A percentile compares a stretch with the other conserved stretches of the same genome.
These are phyloP conservation scores for Squalus acanthias DNA, from an alignment of 2,797 vertebrate species.

Conservation along the genomic window DNA sequence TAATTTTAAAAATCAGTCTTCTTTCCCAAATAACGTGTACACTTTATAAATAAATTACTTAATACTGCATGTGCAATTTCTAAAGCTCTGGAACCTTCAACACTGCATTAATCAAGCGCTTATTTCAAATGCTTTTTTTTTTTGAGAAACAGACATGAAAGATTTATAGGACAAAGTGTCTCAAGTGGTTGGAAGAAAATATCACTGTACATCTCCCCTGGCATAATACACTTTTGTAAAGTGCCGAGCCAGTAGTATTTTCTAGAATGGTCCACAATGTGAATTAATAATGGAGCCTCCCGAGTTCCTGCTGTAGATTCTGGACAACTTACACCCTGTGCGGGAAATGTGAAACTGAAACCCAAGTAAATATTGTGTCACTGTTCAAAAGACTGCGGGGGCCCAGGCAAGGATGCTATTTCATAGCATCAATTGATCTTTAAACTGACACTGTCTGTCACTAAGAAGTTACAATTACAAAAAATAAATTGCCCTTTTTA, in stretches of 20 bases:
- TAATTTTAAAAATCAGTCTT: constrained; percentile 7
- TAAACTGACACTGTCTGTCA: background rate
- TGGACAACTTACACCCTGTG: background rate
- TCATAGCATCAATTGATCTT: constrained; percentile 5
- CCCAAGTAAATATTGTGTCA: constrained; percentile 35
- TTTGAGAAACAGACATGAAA: background rate
- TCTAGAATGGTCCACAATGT: background rate
- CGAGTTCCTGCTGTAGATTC: background rate
- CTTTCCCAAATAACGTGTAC: background rate
- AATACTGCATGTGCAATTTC: background rate
- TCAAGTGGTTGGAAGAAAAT: background rate
- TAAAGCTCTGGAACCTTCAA: background rate
- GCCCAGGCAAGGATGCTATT: constrained; percentile 12
- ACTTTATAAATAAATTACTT: constrained; percentile 17
- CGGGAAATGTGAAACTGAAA: constrained; percentile 31
- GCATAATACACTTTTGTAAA: background rate
- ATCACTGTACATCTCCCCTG: background rate
- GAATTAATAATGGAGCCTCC: constrained; percentile 20
- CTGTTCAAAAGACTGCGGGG: constrained; percentile 7
- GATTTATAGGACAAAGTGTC: background rate
- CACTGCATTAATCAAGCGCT: background rate
- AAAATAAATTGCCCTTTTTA: constrained; percentile 25
- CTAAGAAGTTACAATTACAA: constrained; percentile 13
- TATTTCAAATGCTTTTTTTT: background rate
- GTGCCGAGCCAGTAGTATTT: background rate